Base-by-base conservation (phyloP, 2,888 invertebrate species). In the Synergus umbraculus region DNA sequence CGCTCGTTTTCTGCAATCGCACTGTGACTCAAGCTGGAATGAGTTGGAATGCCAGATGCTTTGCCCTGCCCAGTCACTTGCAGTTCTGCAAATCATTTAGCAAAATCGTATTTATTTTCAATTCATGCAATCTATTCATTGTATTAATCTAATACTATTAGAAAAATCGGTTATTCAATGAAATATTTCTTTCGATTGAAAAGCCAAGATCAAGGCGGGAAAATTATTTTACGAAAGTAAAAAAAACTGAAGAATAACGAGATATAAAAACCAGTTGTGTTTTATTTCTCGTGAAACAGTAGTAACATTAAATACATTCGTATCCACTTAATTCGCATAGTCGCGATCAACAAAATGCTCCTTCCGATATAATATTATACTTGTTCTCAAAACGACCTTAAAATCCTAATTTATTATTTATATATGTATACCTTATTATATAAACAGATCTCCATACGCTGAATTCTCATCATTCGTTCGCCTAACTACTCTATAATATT, bases 201-300 rank as follows among this genome's bases (percentile, higher is more conserved):
- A 37, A 5, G 37, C 37, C 37, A 37, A 7, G 37, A 37, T 37
- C 37, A 37, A 37, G 37, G 37, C 5, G 37, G 5, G 5, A 37
- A 37, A 37, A 5, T 37, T 5, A 37, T 37, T 37, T 37, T 37
- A 37, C 37, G 37, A 37, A 37, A 37, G 37, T 4, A 37, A 7
- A 37, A 15, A 4, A 0, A 18, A 60, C 29, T 18, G n/a, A 76
- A 76, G 1, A 43, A 76, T 43, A 41, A 41, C n/a, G 10, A n/a
- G 64, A 83, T 85, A 79, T 86, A 83, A 87, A 87, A 87, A 87
- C 85, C 87, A 86, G 82, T 86, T 86, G 79, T 78, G 66, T 84
- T 87, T 88, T 87, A 86, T 86, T 87, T 84, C 69, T 85, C 85
- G 80, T 85, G 83, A 85, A 86, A 87, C 85, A 84, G 82, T 85